phyloP scores from a whole-genome alignment of 2,888 invertebrate genomes.

The Aporophyla lueneburgensis region DNA sequence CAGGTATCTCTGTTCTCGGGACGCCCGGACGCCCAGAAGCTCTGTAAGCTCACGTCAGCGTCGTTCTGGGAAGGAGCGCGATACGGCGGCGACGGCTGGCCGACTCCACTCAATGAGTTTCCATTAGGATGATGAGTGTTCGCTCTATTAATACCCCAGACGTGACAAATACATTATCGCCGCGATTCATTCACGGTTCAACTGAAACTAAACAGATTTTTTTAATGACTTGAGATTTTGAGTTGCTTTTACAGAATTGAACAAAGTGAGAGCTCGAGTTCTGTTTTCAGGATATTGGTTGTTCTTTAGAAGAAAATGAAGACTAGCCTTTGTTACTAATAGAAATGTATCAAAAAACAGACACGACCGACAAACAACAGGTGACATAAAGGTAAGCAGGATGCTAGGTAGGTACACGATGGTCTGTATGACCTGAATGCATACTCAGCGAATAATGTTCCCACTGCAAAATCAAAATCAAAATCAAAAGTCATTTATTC shows the following conservation, averaged over 20 bases:
- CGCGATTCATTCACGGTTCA: slow-evolving; percentile 73
- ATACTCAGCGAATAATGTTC: too few relatives aligned
- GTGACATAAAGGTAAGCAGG: not conserved
- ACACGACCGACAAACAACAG: not conserved
- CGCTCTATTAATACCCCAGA: slow-evolving; percentile 75
- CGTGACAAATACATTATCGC: slow-evolving; percentile 76
- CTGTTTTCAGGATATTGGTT: not conserved
- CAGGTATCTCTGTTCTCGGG: slow-evolving; percentile 40
- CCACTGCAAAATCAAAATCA: too few relatives aligned
- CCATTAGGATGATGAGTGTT: slow-evolving; percentile 73
- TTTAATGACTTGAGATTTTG: slow-evolving; percentile 25
- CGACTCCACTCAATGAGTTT: slow-evolving; percentile 72
- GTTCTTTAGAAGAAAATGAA: not conserved
- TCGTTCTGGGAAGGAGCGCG: slow-evolving; percentile 71
- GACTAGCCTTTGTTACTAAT: not conserved
- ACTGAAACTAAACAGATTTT: slow-evolving; percentile 62
- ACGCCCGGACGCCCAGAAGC: slow-evolving; percentile 57
- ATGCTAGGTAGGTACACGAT: not conserved
- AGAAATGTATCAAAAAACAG: not conserved
- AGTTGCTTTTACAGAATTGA: not conserved
- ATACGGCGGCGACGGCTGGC: slow-evolving; percentile 66
- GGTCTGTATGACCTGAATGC: not conserved
- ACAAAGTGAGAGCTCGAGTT: not conserved
- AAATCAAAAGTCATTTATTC: too few relatives aligned
- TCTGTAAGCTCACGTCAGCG: slow-evolving; percentile 70